These are phyloP conservation scores for Cephalophus harveyi DNA, from an alignment of 2,113 vertebrate species.

Conservation along the genomic window DNA sequence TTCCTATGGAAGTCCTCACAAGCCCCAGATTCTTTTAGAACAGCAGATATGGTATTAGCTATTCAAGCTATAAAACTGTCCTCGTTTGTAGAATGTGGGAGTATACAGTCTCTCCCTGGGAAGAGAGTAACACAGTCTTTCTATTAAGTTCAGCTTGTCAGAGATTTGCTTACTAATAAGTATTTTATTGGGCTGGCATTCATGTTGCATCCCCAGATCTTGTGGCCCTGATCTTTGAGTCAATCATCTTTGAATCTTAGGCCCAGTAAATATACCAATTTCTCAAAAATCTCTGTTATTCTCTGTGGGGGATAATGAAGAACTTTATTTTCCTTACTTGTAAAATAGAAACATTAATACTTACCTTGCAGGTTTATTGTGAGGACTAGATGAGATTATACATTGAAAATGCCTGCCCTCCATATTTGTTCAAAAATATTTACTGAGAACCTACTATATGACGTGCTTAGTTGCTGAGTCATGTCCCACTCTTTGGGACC, in stretches of 20 bases:
- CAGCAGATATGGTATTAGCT: background rate
- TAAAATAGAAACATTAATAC: background rate
- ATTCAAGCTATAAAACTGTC: background rate
- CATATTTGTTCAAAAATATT: background rate
- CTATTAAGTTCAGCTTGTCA: background rate
- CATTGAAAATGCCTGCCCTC: background rate
- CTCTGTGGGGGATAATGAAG: background rate
- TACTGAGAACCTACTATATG: background rate
- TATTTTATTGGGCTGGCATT: slow-evolving; percentile 3
- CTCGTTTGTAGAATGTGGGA: background rate
- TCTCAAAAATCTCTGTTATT: slow-evolving; percentile 8
- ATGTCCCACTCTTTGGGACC: background rate
- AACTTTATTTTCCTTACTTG: background rate
- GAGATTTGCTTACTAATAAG: background rate
- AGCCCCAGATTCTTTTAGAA: background rate
- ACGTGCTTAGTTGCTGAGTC: background rate
- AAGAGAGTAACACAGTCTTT: background rate
- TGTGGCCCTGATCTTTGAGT: background rate
- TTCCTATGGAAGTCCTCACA: background rate
- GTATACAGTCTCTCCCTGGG: background rate
- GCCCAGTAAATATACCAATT: background rate
- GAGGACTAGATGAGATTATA: background rate
- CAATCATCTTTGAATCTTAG: background rate
- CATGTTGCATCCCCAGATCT: background rate
- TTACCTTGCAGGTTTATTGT: background rate